Evolutionary conservation across 2,888 invertebrate species (phyloP).

Genomic region (Boloria selene): DNA sequence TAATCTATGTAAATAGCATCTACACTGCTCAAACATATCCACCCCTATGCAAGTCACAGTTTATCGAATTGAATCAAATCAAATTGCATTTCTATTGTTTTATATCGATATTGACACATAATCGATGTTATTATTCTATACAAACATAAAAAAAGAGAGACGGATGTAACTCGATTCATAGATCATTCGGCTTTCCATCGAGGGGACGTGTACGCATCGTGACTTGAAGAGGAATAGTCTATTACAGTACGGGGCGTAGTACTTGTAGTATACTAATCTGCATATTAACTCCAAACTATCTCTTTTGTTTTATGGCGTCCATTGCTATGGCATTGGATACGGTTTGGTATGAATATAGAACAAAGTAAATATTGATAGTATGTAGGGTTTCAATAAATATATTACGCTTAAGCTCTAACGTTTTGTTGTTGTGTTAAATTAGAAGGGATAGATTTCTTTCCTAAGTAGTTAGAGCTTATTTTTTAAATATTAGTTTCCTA

Average conservation of each 20-base stretch:
- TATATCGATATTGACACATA: neutral
- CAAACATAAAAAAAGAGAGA: conserved; percentile 8
- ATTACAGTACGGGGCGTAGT: conserved; percentile 53
- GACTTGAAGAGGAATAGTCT: conserved; percentile 68
- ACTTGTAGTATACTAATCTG: conserved; percentile 62
- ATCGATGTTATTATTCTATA: conserved; percentile 1
- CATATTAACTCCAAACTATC: conserved; percentile 58
- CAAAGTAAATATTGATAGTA: conserved; percentile 9
- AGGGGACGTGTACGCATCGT: conserved; percentile 57
- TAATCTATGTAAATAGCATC: too few relatives aligned
- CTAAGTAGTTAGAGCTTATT: too few relatives aligned
- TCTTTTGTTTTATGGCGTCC: conserved; percentile 31
- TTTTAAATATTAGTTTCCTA: too few relatives aligned
- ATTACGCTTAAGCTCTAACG: neutral
- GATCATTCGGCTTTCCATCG: conserved; percentile 44
- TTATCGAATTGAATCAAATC: too few relatives aligned
- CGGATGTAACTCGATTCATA: conserved; percentile 28
- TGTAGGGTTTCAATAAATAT: neutral
- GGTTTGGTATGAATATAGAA: conserved; percentile 23
- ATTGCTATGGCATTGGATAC: conserved; percentile 14
- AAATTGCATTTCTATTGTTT: too few relatives aligned
- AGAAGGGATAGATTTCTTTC: too few relatives aligned
- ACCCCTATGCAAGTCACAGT: too few relatives aligned
- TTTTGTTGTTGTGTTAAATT: too few relatives aligned
- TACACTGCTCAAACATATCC: too few relatives aligned